Evolutionary conservation across 2,888 invertebrate species (phyloP), one percentile per base, ranked within the genome.

Genomic region (Cerastis leucographa): DNA sequence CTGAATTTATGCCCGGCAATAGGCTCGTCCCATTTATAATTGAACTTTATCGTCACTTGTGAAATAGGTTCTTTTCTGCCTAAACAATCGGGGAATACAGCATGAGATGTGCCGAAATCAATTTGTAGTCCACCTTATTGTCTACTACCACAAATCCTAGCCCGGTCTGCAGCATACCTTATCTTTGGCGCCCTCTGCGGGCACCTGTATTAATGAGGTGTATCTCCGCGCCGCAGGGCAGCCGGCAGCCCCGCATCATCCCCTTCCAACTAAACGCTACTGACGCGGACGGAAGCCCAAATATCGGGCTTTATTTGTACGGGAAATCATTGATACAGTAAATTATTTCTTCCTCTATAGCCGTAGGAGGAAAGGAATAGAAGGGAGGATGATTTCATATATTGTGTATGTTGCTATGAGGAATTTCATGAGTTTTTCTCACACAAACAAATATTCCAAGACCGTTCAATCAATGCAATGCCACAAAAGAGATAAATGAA

Each of bases 191-290:
- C 67, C 77, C 68, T 78, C 75, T 72, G 71, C 76, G 75, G 83
- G 74, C 83, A 88, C 88, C 87, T 86, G 84, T 82, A 56, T 83
- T 84, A 86, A 90, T 89, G 89, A 89, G 84, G 80, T 75, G 61
- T 87, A 87, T 87, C 84, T 82, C 75, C 76, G 74, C 59, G 80
- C 81, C 84, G 83, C 88, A 85, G 87, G 87, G 88, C 85, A 54
- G 72, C 75, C 8, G 29, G 62, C 22, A 14, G 40, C 56, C 83
- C 71, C 71, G 69, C 35, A 71, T 71, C 74, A 74, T 65, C 71
- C 78, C 72, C 75, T 51, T 51, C 42, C 61, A 74, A 71, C 84
- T 75, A 76, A 78, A 76, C 72, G 81, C 74, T 70, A 80, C 42
- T 71, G 46, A 62, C 46, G 78, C 68, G 51, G 19, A 72, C 72